Evolutionary conservation across 2,113 vertebrate species (phyloP).

Genomic region (Megaleporinus macrocephalus): DNA sequence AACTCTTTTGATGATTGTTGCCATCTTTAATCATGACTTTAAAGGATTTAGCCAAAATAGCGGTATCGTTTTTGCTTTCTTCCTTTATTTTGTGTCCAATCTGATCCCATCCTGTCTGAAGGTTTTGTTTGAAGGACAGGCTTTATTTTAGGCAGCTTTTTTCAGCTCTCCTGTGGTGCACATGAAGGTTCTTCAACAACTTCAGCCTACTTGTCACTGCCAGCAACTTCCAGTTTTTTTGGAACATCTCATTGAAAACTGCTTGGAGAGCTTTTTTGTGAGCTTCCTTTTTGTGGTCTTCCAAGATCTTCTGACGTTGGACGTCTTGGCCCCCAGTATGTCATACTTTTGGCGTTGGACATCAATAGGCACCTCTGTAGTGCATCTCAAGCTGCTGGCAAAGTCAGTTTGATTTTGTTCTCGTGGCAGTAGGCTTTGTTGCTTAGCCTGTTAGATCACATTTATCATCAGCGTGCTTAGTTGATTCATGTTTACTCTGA

Average conservation of each 20-base stretch:
- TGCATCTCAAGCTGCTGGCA: neutral
- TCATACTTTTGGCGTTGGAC: neutral
- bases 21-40: neutral
- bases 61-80: neutral
- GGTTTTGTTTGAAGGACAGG: neutral
- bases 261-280: neutral
- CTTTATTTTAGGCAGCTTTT: neutral
- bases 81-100: neutral
- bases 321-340: neutral
- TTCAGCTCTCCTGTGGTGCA: neutral
- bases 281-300: neutral
- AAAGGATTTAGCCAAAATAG: neutral
- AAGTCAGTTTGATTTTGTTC: neutral
- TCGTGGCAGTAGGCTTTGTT: neutral
- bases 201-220: neutral
- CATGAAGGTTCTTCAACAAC: slow-evolving; percentile 1
- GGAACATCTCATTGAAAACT: neutral
- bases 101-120: neutral
- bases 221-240: neutral
- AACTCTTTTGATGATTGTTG: neutral
- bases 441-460: neutral
- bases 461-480: neutral
- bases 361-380: neutral
- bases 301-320: neutral
- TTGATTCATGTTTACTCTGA: neutral